A percentile compares a stretch with the other conserved stretches of the same genome.
Evolutionary conservation across 2,888 invertebrate species (phyloP).

Genomic region (Stenichneumon culpator): DNA sequence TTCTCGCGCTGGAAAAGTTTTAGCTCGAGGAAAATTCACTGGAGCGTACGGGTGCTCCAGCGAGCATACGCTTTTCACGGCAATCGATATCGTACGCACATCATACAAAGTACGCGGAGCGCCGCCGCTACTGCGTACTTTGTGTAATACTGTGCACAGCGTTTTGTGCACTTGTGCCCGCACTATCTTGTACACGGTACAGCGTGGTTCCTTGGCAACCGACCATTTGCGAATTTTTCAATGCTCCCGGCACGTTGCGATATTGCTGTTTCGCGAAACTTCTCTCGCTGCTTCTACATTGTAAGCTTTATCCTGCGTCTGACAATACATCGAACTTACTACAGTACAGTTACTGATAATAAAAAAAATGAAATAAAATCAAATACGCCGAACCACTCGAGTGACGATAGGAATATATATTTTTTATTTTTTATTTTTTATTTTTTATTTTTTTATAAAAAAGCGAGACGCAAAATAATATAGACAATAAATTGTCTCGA

Average conservation of each 20-base stretch:
- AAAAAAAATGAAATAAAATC: not conserved
- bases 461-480: no score
- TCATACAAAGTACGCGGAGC: not conserved
- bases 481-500: no score
- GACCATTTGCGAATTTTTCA: slow-evolving; percentile 50
- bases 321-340: not conserved
- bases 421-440: no score
- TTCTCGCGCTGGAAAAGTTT: slow-evolving; percentile 16
- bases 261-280: slow-evolving; percentile 42
- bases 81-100: slow-evolving; percentile 31
- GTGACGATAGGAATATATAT: no score
- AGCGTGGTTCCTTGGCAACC: slow-evolving; percentile 13
- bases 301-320: not conserved
- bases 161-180: slow-evolving; percentile 8
- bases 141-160: not conserved
- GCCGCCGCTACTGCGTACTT: not conserved
- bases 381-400: no score
- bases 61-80: slow-evolving; percentile 30
- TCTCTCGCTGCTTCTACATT: not conserved
- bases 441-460: no score
- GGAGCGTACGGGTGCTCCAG: slow-evolving; percentile 30
- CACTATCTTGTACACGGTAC: not conserved
- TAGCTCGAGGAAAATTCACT: slow-evolving; percentile 14
- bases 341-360: no score
- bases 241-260: slow-evolving; percentile 51